Base-by-base conservation (phyloP, 2,113 vertebrate species). In the Burhinus bistriatus region DNA sequence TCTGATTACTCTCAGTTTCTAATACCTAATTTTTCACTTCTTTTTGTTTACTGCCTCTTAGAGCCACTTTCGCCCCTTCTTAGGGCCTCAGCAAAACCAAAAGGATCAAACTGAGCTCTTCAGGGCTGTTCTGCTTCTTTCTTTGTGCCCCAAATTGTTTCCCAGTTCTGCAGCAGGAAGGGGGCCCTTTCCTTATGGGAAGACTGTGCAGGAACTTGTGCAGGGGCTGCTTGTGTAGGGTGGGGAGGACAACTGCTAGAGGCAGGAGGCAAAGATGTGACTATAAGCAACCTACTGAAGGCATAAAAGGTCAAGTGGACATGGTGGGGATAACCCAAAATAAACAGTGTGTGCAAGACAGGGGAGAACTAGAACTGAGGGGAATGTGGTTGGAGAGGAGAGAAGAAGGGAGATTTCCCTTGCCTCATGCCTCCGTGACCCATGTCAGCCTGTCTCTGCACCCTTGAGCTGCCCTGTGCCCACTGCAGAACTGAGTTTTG, bases 121-220 rank as follows among this genome's bases (percentile, higher is more conserved):
- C 3, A 23, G 34, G 22, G 6, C 47, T 79, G 5, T 55, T 29
- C 32, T 83, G 10, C 57, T 36, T 68, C 25, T 42, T 65, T 78
- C 13, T 34, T 82, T 75, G 29, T 52, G 7, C 5, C 9, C 17
- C 29, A 80, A 15, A 13, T 83, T 4, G 0, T 77, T 55, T 79
- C 27, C 36, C 34, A 32, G 21, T 75, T 85, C 45, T 77, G 27
- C 59, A 70, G 30, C 34, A 58, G 49, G 34, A 91, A 40, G 14
- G 20, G 13, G 1, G 1, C 8, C 30, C 27, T 70, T 80, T 80
- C 11, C 22, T 29, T 59, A 13, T 0, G 0, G 34, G 11, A 47
- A 36, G 23, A 54, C 14, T 1, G 0, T 59, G 17, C 11, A 52
- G 21, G 49, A 80, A 6, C 19, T 73, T 66, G 3, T 42, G 15